These are phyloP conservation scores for Lycocerus yunnanus DNA, from an alignment of 2,888 invertebrate species.

Conservation along the genomic window DNA sequence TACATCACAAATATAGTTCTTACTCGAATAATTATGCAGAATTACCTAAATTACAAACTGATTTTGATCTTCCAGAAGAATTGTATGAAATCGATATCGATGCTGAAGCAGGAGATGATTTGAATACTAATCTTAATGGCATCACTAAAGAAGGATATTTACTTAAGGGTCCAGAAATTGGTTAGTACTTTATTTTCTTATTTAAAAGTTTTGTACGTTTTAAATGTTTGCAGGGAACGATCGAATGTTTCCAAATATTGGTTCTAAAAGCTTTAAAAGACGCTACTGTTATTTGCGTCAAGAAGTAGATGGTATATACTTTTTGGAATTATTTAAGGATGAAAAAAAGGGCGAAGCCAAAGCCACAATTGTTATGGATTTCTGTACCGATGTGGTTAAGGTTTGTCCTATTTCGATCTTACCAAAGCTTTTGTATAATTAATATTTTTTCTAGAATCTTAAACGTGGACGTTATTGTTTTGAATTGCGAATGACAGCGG, in stretches of 20 bases:
- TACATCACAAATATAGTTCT: slow-evolving; percentile 88
- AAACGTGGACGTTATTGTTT: slow-evolving; percentile 86
- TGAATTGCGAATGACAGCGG: slow-evolving; percentile 84
- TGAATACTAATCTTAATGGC: slow-evolving; percentile 70
- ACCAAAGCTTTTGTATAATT: background rate
- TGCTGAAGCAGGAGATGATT: slow-evolving; percentile 77
- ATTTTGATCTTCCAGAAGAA: slow-evolving; percentile 75
- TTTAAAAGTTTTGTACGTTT: slow-evolving; percentile 3
- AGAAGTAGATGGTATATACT: slow-evolving; percentile 90
- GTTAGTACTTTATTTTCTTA: slow-evolving; percentile 26
- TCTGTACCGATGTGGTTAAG: slow-evolving; percentile 87
- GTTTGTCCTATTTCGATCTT: slow-evolving; percentile 57
- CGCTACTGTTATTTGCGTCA: slow-evolving; percentile 87
- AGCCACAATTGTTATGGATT: slow-evolving; percentile 91
- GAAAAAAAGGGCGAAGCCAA: slow-evolving; percentile 90
- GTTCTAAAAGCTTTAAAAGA: slow-evolving; percentile 91
- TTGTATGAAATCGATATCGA: slow-evolving; percentile 90
- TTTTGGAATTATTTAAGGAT: slow-evolving; percentile 91
- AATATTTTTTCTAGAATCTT: slow-evolving; percentile 64
- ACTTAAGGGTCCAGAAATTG: slow-evolving; percentile 89
- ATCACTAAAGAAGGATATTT: slow-evolving; percentile 91
- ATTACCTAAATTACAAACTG: slow-evolving; percentile 71
- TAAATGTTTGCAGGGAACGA: slow-evolving; percentile 64
- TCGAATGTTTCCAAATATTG: slow-evolving; percentile 88
- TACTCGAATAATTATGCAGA: slow-evolving; percentile 89